Conservation (phyloP, 2,113 vertebrate species). For the Muntiacus muntjak region DNA sequence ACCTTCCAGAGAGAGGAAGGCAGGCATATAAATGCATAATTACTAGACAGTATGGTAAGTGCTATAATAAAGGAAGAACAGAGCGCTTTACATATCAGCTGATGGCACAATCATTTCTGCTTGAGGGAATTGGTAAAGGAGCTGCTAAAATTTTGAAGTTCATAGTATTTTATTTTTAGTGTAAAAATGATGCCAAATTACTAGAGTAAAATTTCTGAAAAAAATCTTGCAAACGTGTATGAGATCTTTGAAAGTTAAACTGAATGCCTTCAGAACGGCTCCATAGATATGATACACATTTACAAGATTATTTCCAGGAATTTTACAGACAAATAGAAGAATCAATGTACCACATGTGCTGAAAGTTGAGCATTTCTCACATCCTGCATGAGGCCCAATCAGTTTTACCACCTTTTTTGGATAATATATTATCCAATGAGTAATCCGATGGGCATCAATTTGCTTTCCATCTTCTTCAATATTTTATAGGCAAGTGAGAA, state of each 20-base stretch:
- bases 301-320: neutral
- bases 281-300: neutral
- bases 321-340: neutral
- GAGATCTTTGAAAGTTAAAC: conserved; percentile 1
- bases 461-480: neutral
- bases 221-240: neutral
- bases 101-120: neutral
- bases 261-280: conserved; percentile 11
- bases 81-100: neutral
- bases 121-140: conserved; percentile 1
- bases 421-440: neutral
- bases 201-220: conserved; percentile 34
- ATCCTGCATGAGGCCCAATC: neutral
- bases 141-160: conserved; percentile 9
- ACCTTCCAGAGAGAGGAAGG: neutral
- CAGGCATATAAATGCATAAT: neutral
- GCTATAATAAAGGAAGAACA: neutral
- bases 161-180: conserved; percentile 49
- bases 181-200: conserved; percentile 33
- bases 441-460: neutral
- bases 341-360: neutral
- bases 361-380: neutral
- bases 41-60: neutral
- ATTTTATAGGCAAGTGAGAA: neutral
- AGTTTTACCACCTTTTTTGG: neutral